Base-by-base conservation (phyloP, 2,113 vertebrate species). In the Microcebus tavaratra region DNA sequence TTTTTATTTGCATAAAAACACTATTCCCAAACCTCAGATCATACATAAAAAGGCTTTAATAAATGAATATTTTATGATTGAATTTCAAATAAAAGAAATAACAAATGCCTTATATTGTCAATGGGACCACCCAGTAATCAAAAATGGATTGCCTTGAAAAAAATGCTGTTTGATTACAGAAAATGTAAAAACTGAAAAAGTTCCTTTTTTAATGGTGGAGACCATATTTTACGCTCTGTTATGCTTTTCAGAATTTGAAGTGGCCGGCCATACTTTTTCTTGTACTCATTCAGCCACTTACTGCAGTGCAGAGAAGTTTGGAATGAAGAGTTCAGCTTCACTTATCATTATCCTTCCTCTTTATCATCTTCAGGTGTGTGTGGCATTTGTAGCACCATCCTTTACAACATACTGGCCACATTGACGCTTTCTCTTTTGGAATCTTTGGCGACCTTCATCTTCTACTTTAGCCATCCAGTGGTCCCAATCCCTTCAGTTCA, bases 71-170 rank as follows among this genome's bases (percentile, higher is more conserved):
- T 48, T 86, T 36, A 57, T 83, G 13, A 83, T n/a, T 93, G 81
- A 57, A 73, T 92, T 95, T 94, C 59, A 92, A 70, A 55, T 72
- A 48, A 84, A 90, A 81, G 3, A 80, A 93, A 94, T 89, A 39
- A 42, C 0, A 84, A 6, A 91, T 89, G 25, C 3, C 23, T 87
- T 50, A 59, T 80, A 55, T 17, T 92, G 18, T 75, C 73, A 45
- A 17, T 70, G 45, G 21, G 48, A 50, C 20, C 53, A 42, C 10
- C 70, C 8, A 87, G 27, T 25, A 75, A 84, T 65, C 7, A 45
- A 57, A 92, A 82, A 63, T 29, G 14, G 70, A 81, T 91, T 63
- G 10, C 2, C 17, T 92, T 88, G 39, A 85, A 85, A 92, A 96
- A 88, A 88, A 50, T 75, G 15, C 14, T 75, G 2, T 63, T 50